phyloP scores from a whole-genome alignment of 2,113 vertebrate genomes.

The Oreamnos americanus region DNA sequence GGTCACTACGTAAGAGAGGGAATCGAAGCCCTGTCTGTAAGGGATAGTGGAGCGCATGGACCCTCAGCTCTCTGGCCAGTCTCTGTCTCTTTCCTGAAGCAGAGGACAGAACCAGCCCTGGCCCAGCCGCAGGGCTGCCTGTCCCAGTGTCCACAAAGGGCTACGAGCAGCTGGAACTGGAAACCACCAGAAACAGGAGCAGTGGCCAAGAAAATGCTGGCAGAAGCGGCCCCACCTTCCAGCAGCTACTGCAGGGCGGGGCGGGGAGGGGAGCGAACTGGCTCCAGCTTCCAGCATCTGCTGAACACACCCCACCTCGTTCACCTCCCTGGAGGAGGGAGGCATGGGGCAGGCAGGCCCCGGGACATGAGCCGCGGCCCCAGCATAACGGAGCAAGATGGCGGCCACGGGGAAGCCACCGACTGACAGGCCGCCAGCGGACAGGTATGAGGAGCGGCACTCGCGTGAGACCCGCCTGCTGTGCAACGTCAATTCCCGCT shows the following conservation, averaged over 20 bases:
- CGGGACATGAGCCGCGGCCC: background rate
- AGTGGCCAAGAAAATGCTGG: background rate
- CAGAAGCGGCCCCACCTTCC: background rate
- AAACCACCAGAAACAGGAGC: background rate
- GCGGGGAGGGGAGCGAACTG: background rate
- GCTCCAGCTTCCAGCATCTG: background rate
- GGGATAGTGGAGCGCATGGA: background rate
- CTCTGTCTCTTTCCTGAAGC: background rate
- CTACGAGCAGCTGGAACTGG: background rate
- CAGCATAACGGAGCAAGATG: background rate
- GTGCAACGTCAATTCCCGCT: no score
- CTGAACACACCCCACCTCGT: no score
- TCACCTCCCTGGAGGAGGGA: background rate
- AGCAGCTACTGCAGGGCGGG: background rate
- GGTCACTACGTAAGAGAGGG: background rate
- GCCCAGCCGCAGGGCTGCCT: background rate
- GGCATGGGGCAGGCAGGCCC: background rate
- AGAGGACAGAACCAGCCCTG: background rate
- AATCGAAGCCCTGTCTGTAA: background rate
- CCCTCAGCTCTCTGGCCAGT: background rate
- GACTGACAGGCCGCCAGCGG: background rate
- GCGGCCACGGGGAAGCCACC: rapidly evolving
- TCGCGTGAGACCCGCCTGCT: rapidly evolving
- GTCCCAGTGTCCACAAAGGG: background rate
- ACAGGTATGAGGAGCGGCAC: background rate